phyloP scores from a whole-genome alignment of 2,113 vertebrate genomes.

The Orthochromis malagaraziensis region DNA sequence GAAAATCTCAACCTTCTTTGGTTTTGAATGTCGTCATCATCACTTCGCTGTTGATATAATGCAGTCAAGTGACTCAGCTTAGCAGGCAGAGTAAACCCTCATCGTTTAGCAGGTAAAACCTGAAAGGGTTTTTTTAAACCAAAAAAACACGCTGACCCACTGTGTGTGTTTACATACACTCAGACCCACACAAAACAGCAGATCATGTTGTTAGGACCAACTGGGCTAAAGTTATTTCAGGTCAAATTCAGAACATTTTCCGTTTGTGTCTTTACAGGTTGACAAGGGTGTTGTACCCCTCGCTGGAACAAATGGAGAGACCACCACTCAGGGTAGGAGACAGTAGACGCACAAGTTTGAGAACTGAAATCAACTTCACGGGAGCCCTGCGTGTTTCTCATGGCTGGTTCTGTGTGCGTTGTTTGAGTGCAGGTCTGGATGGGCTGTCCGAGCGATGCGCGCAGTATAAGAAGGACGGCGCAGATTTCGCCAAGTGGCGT shows the following conservation, averaged over 20 bases:
- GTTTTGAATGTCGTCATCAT: background rate
- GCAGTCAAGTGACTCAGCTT: background rate
- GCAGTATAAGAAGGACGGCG: slow-evolving; percentile 97
- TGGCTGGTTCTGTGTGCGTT: background rate
- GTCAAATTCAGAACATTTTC: background rate
- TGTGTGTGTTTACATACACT: slow-evolving; percentile 12
- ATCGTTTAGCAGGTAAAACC: background rate
- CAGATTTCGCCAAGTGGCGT: slow-evolving; percentile 97
- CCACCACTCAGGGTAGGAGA: slow-evolving; percentile 90
- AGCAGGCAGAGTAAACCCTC: background rate
- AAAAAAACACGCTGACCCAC: background rate
- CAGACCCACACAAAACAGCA: background rate
- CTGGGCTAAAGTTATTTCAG: background rate
- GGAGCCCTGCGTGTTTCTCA: background rate
- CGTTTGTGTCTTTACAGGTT: slow-evolving; percentile 70
- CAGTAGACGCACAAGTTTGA: background rate
- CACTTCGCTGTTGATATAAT: background rate
- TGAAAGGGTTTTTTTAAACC: background rate
- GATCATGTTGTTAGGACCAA: background rate
- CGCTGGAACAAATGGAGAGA: slow-evolving; percentile 92
- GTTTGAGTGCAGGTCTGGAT: slow-evolving; percentile 78
- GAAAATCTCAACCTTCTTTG: background rate
- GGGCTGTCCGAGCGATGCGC: slow-evolving; percentile 93
- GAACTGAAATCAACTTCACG: background rate
- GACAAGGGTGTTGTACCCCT: slow-evolving; percentile 96